Conservation (phyloP, 2,888 invertebrate genomes). For the Macrophya annulata region DNA sequence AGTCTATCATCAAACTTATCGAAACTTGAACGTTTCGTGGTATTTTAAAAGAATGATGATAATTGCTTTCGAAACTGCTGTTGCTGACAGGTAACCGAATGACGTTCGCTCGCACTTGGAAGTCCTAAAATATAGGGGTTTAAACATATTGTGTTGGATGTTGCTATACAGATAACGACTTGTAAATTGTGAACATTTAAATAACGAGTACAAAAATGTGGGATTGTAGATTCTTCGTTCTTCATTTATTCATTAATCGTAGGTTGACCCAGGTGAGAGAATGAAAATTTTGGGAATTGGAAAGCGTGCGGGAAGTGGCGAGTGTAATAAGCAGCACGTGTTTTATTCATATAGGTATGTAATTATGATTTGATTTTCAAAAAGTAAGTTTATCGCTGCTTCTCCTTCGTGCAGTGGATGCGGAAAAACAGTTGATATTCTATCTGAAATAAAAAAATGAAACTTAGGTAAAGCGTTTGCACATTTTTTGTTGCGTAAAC, state of each 20-base stretch:
- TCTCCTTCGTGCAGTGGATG: conserved; percentile 35
- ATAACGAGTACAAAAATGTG: background rate
- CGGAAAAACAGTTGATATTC: conserved; percentile 44
- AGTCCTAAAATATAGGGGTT: background rate
- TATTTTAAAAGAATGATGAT: background rate
- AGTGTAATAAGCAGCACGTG: conserved; percentile 34
- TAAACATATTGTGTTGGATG: background rate
- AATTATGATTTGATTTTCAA: conserved; percentile 1
- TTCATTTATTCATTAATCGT: background rate
- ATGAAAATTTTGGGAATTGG: conserved; percentile 10
- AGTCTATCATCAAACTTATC: background rate
- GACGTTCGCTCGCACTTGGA: background rate
- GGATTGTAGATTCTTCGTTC: background rate
- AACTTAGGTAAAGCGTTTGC: conserved; percentile 47
- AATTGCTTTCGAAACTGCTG: background rate
- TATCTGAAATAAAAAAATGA: conserved; percentile 47
- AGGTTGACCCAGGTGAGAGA: background rate
- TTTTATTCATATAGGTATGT: conserved; percentile 23
- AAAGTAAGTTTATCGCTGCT: conserved; percentile 18
- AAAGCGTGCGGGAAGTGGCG: conserved; percentile 1
- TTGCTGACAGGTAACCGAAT: conserved; percentile 1
- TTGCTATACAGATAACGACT: background rate
- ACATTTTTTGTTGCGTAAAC: background rate
- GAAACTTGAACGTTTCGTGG: background rate
- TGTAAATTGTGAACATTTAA: background rate